A percentile compares a stretch with the other conserved stretches of the same genome.
phyloP scores from a whole-genome alignment of 2,888 invertebrate genomes.

The Omphaloscelis lunosa region DNA sequence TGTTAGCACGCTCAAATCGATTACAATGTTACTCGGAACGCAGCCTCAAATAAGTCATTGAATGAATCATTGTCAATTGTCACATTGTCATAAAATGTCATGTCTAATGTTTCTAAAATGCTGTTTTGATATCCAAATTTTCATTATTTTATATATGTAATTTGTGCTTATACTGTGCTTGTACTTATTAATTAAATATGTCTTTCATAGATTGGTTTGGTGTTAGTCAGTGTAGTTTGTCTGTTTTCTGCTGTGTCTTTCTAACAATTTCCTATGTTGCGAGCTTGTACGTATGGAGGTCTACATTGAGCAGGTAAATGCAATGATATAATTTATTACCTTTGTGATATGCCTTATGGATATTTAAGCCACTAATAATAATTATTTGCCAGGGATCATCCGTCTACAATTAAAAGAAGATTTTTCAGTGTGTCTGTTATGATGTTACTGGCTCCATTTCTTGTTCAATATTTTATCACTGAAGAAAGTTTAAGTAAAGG shows the following conservation, averaged over 20 bases:
- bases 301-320: slow-evolving; percentile 93
- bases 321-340: slow-evolving; percentile 13
- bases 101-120: not conserved
- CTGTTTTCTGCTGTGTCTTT: slow-evolving; percentile 94
- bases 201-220: slow-evolving; percentile 70
- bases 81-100: no score
- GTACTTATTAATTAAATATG: slow-evolving; percentile 56
- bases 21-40: no score
- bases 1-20: no score
- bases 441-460: slow-evolving; percentile 94
- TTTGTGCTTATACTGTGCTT: slow-evolving; percentile 29
- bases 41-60: no score
- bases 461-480: slow-evolving; percentile 93
- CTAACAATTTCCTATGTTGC: slow-evolving; percentile 95
- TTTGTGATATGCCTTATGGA: not conserved
- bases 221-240: slow-evolving; percentile 88
- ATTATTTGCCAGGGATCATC: slow-evolving; percentile 94
- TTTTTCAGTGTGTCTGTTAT: slow-evolving; percentile 96
- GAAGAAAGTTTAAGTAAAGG: slow-evolving; percentile 91
- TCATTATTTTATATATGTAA: slow-evolving; percentile 40
- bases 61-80: no score
- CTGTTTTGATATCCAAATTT: slow-evolving; percentile 40
- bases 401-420: slow-evolving; percentile 95
- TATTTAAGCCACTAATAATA: slow-evolving; percentile 1
- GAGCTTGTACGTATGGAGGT: slow-evolving; percentile 97